A percentile compares a stretch with the other conserved stretches of the same genome.
These are phyloP conservation scores for Euzophera pinguis DNA, from an alignment of 2,888 invertebrate genomes.

Conservation along the genomic window DNA sequence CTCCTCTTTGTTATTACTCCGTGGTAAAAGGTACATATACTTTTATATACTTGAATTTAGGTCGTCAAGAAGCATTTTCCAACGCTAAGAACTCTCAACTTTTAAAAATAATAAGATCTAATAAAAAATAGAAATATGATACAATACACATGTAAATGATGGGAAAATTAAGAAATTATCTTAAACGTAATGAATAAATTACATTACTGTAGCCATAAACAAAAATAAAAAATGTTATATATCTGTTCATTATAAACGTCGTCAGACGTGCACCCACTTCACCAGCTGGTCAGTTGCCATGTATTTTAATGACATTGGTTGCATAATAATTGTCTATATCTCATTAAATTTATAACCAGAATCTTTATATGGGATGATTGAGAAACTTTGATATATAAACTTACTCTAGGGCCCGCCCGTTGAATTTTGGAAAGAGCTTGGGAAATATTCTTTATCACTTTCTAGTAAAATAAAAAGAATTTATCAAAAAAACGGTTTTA, in stretches of 20 bases:
- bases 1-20: no score
- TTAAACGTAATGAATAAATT: not conserved
- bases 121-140: no score
- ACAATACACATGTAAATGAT: no score
- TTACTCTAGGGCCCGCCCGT: not conserved
- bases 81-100: no score
- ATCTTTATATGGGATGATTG: constrained; percentile 4
- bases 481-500: no score
- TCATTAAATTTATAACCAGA: constrained; percentile 8
- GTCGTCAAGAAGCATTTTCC: no score
- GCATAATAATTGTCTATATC: constrained; percentile 4
- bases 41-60: no score
- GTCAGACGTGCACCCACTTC: not conserved
- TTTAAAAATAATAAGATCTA: no score
- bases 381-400: constrained; percentile 5
- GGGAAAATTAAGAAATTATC: no score
- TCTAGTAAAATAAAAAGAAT: no score
- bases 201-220: not conserved
- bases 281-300: not conserved
- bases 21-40: no score
- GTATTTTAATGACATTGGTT: constrained; percentile 7
- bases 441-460: not conserved
- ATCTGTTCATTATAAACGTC: not conserved
- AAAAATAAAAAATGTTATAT: not conserved
- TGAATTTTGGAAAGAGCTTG: not conserved